Conservation (phyloP, 2,797 vertebrate species). For the Meda fulgida region DNA sequence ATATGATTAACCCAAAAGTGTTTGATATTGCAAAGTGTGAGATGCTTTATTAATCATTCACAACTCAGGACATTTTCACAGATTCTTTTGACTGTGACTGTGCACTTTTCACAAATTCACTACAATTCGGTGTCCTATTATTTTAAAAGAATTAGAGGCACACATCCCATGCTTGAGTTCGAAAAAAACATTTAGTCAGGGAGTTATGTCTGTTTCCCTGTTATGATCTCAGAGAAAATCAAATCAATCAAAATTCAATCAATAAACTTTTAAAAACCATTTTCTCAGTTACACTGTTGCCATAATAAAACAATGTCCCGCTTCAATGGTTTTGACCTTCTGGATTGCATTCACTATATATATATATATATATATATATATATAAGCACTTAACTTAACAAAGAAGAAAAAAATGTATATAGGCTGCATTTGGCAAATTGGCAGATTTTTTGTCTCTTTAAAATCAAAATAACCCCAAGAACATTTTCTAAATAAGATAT, state of each 20-base stretch:
- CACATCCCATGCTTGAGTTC: neutral
- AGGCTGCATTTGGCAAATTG: neutral
- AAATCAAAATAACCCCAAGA: slow-evolving; percentile 23
- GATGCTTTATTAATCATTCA: neutral
- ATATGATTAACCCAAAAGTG: neutral
- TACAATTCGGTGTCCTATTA: neutral
- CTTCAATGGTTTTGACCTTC: too few relatives aligned
- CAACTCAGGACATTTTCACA: neutral
- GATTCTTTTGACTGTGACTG: neutral
- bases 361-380: too few relatives aligned
- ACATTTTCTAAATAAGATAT: slow-evolving; percentile 22
- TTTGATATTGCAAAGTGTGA: neutral
- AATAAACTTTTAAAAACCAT: neutral
- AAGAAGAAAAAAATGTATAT: neutral
- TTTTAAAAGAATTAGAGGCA: neutral
- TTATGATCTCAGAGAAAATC: neutral
- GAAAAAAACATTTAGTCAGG: neutral
- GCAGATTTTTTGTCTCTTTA: slow-evolving; percentile 22
- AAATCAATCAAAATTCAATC: neutral
- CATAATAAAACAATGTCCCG: neutral
- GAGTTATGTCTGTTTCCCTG: neutral
- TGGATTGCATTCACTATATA: too few relatives aligned
- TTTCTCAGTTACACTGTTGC: neutral
- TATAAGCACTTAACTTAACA: neutral
- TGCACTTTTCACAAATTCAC: neutral